Conservation (phyloP, 1,140 invertebrate genomes). For the Sitobion miscanthi region DNA sequence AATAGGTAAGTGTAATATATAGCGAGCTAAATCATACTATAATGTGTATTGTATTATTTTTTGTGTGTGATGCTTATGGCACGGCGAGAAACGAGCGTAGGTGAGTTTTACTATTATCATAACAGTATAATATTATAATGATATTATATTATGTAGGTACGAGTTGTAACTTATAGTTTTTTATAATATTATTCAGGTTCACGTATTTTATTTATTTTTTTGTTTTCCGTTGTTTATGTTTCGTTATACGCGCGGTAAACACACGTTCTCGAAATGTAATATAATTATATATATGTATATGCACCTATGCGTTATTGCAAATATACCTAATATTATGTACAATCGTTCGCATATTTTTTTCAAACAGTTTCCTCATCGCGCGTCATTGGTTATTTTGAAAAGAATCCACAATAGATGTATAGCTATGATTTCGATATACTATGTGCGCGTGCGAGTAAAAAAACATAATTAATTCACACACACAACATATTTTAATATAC, state of each 20-base stretch:
- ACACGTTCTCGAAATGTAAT: not conserved
- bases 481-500: not conserved
- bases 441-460: no score
- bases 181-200: constrained; percentile 5
- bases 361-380: not conserved
- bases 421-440: not conserved
- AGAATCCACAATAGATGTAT: not conserved
- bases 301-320: not conserved
- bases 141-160: not conserved
- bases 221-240: not conserved
- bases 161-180: not conserved
- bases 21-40: not conserved
- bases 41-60: not conserved
- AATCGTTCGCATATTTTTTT: not conserved
- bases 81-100: constrained; percentile 26
- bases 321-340: not conserved
- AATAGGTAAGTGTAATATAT: not conserved
- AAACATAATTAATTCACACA: not conserved
- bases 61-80: not conserved
- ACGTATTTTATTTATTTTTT: not conserved
- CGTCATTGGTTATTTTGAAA: not conserved
- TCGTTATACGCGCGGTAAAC: not conserved
- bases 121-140: not conserved
- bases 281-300: not conserved
- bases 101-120: not conserved